Percentiles rank a stretch among this genome's conserved stretches.
These are phyloP conservation scores for Eupithecia exiguata DNA, from an alignment of 2,888 invertebrate species.

Conservation along the genomic window DNA sequence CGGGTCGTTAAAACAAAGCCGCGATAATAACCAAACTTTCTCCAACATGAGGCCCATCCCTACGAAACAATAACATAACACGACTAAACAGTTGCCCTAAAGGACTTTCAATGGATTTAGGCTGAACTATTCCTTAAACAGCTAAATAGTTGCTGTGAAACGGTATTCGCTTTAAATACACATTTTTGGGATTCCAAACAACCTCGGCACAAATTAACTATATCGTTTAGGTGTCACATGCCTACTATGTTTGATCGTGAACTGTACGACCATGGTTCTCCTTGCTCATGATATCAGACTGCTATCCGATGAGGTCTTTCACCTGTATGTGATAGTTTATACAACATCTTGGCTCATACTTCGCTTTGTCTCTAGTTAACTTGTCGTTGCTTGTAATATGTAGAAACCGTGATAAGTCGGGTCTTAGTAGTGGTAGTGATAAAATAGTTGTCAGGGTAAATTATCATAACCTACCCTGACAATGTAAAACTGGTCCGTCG, in stretches of 20 bases:
- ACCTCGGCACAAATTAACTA: neutral
- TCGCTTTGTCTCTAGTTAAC: neutral
- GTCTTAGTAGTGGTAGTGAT: neutral
- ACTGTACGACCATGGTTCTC: neutral
- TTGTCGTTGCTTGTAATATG: neutral
- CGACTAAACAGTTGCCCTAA: constrained; percentile 36
- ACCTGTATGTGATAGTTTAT: neutral
- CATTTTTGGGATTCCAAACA: constrained; percentile 2
- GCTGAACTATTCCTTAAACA: constrained; percentile 5
- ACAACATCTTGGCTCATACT: neutral
- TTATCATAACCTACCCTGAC: no score
- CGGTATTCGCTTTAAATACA: constrained; percentile 9
- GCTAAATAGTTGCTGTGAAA: constrained; percentile 4
- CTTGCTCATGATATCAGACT: neutral
- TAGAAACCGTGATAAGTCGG: neutral
- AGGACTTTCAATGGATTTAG: constrained; percentile 33
- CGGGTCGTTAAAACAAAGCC: constrained; percentile 15
- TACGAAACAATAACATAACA: constrained; percentile 43
- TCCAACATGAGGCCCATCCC: constrained; percentile 29
- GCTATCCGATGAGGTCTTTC: no score
- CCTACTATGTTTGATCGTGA: neutral
- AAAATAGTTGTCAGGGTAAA: constrained; percentile 4
- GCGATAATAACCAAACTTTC: constrained; percentile 20
- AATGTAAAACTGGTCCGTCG: neutral
- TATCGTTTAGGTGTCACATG: neutral